Percentiles rank a stretch among this genome's conserved stretches.
Evolutionary conservation across 2,888 invertebrate genomes (phyloP).

Genomic region (Homarus gammarus): DNA sequence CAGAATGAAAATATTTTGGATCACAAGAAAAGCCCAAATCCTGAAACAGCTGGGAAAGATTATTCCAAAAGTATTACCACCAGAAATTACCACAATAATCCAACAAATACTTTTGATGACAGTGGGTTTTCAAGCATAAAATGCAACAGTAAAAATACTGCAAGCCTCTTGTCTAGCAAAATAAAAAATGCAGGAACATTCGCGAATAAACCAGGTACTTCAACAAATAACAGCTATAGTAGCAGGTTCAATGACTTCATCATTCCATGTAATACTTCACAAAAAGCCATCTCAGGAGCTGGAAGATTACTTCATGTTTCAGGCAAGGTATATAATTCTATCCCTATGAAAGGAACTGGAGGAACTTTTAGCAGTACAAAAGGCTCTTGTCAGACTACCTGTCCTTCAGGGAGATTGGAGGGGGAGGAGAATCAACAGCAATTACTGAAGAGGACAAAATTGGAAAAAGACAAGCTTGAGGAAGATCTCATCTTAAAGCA

Average conservation of each 20-base stretch:
- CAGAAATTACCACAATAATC: constrained; percentile 3
- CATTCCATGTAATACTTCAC: neutral
- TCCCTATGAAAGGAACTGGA: constrained; percentile 30
- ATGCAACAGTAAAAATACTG: constrained; percentile 5
- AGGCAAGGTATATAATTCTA: constrained; percentile 34
- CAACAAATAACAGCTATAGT: neutral
- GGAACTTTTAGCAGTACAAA: neutral
- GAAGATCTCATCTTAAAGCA: constrained; percentile 62
- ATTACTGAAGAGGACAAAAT: constrained; percentile 12
- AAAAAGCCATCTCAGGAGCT: neutral
- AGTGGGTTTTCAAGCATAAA: constrained; percentile 35
- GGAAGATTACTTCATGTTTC: neutral
- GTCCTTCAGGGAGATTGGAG: neutral
- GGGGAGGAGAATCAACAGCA: neutral
- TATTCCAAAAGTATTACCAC: neutral
- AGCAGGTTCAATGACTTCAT: constrained; percentile 56
- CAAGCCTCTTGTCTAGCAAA: neutral
- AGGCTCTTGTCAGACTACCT: neutral
- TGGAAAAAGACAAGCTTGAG: constrained; percentile 42
- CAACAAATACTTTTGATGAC: constrained; percentile 1
- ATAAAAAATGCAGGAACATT: neutral
- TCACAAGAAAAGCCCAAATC: neutral
- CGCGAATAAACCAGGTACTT: neutral
- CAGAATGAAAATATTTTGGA: neutral
- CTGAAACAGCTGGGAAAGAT: neutral